Evolutionary conservation across 2,113 vertebrate species (phyloP), one percentile per base, ranked within the genome.

Genomic region (Origma solitaria): DNA sequence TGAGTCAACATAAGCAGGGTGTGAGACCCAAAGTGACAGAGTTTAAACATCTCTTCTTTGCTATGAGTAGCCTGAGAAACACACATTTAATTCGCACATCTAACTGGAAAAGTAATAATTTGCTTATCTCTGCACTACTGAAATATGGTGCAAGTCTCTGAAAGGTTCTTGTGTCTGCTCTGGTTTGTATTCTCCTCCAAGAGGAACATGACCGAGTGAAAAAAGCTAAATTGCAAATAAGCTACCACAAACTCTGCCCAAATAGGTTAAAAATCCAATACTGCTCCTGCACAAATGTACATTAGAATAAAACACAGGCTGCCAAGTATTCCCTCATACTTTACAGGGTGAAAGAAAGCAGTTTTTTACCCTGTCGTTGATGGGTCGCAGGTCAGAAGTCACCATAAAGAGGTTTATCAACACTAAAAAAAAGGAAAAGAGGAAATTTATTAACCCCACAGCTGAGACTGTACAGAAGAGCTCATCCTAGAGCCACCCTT

Each of bases 371-470:
- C 98, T 99, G 95, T 98, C 98, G 16, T 97, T 98, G 92, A 98
- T 90, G 1, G 99, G 99, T 51, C 98, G 98, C 95, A 99, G 96
- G 95, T 99, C 98, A 30, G 99, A 99, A 42, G 97, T 98, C 88
- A 99, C 98, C 49, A 97, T 98, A 80, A 98, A 99, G 71, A 99
- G 95, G 35, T 98, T 99, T 96, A 99, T 98, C 89, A 99, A 93
- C 94, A 99, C 99, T 99, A n/a, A 72, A 91, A n/a, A 33, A 75
- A 49, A 82, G 13, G 10, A 90, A 85, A 68, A 90, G 10, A 82
- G 25, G 33, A 75, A 53, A 75, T 25, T 37, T 19, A 85, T 80
- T 44, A 79, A 13, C 33, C 85, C 30, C n/a, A 80, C 30, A 53
- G 38, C 58, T 30, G 37, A 13, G 27, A 38, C 8, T 25, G 35